These are phyloP conservation scores for Pogonocichla stellata DNA, from an alignment of 2,113 vertebrate genomes.

Conservation along the genomic window DNA sequence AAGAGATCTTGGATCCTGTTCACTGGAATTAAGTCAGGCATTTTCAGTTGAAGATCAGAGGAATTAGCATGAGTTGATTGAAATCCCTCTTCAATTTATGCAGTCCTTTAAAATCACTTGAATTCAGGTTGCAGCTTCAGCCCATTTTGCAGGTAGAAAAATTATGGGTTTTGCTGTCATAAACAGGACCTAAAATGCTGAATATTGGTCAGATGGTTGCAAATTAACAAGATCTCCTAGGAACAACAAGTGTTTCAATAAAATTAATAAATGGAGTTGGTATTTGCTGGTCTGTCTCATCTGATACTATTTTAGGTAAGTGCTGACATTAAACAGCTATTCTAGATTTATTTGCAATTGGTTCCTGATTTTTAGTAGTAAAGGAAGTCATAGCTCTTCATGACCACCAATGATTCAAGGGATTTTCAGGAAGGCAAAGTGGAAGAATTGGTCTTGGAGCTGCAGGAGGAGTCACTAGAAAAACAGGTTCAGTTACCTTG, in stretches of 20 bases:
- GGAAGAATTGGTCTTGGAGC: neutral
- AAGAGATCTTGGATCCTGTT: neutral
- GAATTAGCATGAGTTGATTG: neutral
- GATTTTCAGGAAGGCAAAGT: neutral
- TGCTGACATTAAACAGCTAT: neutral
- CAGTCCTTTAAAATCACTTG: neutral
- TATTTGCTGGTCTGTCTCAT: neutral
- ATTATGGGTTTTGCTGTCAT: neutral
- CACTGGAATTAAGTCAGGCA: neutral
- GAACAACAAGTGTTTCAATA: neutral
- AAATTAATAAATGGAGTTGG: neutral
- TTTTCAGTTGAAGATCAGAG: neutral
- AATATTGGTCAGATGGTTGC: neutral
- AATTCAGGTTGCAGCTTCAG: neutral
- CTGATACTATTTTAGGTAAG: neutral
- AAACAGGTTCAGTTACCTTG: neutral
- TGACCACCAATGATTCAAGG: neutral
- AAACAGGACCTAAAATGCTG: neutral
- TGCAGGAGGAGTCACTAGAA: neutral
- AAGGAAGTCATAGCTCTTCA: neutral
- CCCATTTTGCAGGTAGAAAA: neutral
- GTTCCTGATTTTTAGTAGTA: neutral
- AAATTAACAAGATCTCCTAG: neutral
- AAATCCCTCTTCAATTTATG: neutral
- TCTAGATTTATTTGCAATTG: neutral